phyloP scores from a whole-genome alignment of 2,797 vertebrate species.

The Hemitrygon akajei region DNA sequence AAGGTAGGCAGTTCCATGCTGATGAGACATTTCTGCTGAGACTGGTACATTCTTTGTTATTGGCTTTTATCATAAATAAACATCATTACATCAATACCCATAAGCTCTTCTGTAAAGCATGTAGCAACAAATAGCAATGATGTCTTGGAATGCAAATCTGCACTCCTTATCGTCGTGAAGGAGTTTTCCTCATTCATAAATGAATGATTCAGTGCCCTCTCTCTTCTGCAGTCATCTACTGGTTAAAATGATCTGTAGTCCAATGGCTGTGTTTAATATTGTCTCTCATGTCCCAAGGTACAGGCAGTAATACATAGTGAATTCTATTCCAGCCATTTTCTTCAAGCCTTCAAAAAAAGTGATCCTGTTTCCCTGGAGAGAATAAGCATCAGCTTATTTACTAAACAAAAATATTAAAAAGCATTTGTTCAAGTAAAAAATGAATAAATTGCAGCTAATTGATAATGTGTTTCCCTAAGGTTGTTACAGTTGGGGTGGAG shows the following conservation, averaged over 20 bases:
- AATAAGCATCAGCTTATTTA: background rate
- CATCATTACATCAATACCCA: conserved; percentile 5
- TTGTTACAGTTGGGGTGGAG: too few species aligned
- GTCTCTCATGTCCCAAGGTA: background rate
- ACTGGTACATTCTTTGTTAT: background rate
- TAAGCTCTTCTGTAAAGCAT: background rate
- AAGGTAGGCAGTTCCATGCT: background rate
- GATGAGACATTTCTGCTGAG: background rate
- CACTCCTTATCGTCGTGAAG: too few species aligned
- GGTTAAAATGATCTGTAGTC: background rate
- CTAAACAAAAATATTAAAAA: background rate
- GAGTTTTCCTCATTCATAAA: background rate
- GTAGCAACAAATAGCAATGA: background rate
- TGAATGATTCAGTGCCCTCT: background rate
- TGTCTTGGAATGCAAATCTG: background rate
- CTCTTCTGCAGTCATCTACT: background rate
- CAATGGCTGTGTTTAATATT: background rate
- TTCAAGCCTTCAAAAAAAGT: background rate
- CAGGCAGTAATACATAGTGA: background rate
- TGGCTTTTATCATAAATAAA: background rate
- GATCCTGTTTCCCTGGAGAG: background rate
- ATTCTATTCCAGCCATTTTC: background rate
- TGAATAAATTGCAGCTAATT: background rate
- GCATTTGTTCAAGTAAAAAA: background rate
- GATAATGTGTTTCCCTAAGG: background rate